Conservation (phyloP, 2,888 invertebrate species). For the Acanthosoma haemorrhoidale region DNA sequence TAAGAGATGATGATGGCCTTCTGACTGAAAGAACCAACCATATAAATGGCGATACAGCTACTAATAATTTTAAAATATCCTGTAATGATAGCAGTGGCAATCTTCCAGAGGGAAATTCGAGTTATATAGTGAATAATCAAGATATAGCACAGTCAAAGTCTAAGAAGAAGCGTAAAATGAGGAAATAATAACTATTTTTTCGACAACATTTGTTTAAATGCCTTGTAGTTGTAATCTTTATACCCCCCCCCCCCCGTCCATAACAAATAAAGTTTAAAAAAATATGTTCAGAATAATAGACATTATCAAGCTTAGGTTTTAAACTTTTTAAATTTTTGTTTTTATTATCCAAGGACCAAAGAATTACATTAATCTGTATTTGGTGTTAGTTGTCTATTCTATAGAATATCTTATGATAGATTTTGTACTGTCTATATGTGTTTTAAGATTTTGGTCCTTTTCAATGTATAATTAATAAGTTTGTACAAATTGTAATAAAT, state of each 20-base stretch:
- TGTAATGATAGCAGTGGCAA: background rate
- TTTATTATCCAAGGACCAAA: background rate
- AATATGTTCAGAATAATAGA: slow-evolving; percentile 6
- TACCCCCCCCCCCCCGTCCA: background rate
- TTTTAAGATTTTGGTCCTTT: background rate
- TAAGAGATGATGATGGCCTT: background rate
- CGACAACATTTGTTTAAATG: background rate
- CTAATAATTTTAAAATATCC: background rate
- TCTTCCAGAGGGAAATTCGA: background rate
- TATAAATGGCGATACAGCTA: background rate
- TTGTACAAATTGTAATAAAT: slow-evolving; percentile 12
- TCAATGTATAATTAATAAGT: slow-evolving; percentile 6
- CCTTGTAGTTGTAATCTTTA: slow-evolving; percentile 24
- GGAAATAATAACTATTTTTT: slow-evolving; percentile 17
- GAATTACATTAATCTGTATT: background rate
- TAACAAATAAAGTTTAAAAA: background rate
- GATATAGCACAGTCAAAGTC: background rate
- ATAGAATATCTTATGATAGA: slow-evolving; percentile 7
- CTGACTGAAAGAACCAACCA: background rate
- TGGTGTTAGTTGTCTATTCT: background rate
- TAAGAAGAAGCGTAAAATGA: slow-evolving; percentile 22
- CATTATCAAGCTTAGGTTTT: background rate
- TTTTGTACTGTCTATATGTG: background rate
- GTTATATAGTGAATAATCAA: background rate
- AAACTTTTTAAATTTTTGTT: background rate